Percentiles rank a stretch among this genome's conserved stretches.
Conservation (phyloP, 2,888 invertebrate species). For the Eilema sororculum region DNA sequence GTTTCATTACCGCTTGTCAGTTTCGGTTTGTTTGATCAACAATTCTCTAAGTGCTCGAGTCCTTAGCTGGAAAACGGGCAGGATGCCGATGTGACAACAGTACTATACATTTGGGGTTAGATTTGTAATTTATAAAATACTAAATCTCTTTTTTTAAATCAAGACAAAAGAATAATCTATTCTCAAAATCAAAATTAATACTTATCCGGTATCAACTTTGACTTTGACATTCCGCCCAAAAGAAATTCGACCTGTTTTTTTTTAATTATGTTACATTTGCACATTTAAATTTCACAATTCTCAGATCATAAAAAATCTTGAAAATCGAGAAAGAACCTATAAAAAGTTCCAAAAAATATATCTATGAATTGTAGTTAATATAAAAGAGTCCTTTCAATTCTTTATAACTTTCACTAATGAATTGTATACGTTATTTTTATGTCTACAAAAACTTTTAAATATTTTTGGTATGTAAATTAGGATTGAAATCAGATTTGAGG, state of each 20-base stretch:
- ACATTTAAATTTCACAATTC: no score
- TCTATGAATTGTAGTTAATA: background rate
- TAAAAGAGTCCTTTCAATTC: background rate
- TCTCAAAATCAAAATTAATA: no score
- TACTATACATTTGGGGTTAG: background rate
- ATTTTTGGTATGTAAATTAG: conserved; percentile 47
- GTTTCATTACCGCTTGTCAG: conserved; percentile 5
- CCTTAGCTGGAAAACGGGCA: background rate
- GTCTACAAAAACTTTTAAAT: background rate
- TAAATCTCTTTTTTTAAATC: no score
- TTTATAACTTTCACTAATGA: background rate
- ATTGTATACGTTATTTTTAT: background rate
- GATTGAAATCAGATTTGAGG: conserved; percentile 59
- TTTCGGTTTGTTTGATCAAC: conserved; percentile 3
- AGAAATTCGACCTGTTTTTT: no score
- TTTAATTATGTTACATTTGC: no score
- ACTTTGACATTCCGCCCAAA: no score
- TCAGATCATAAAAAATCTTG: no score
- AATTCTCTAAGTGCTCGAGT: conserved; percentile 1
- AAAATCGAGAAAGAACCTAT: no score
- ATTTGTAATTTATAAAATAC: background rate
- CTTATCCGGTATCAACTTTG: no score
- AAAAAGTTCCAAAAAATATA: no score
- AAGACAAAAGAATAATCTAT: no score
- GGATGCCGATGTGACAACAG: background rate